Percentiles rank a stretch among this genome's conserved stretches.
These are phyloP conservation scores for Atta texana DNA, from an alignment of 1,140 invertebrate species.

Conservation along the genomic window DNA sequence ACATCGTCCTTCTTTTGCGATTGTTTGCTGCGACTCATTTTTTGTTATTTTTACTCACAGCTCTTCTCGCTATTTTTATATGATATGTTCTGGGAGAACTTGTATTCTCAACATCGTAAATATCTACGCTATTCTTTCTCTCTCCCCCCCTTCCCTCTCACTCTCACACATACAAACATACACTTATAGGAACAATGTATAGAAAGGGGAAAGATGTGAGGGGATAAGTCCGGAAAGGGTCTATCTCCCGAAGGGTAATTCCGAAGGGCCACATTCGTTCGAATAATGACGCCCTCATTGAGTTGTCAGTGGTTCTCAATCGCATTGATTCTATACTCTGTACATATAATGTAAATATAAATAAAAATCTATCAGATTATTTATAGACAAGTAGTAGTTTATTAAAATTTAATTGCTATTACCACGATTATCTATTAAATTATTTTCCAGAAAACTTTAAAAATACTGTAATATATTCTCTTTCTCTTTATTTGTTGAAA, in stretches of 20 bases:
- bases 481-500: background rate
- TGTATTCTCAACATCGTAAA: slow-evolving; percentile 8
- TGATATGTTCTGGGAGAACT: slow-evolving; percentile 1
- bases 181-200: slow-evolving; percentile 36
- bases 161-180: background rate
- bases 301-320: slow-evolving; percentile 57
- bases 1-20: background rate
- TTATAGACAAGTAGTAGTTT: background rate
- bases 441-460: background rate
- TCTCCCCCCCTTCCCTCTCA: background rate
- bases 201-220: slow-evolving; percentile 30
- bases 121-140: slow-evolving; percentile 5
- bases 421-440: background rate
- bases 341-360: too few relatives aligned
- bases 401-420: background rate
- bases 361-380: background rate
- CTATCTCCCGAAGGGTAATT: slow-evolving; percentile 52
- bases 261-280: slow-evolving; percentile 18
- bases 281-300: slow-evolving; percentile 62
- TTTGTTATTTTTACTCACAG: slow-evolving; percentile 12
- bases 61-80: slow-evolving; percentile 21
- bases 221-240: slow-evolving; percentile 62
- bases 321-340: background rate
- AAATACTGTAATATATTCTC: background rate
- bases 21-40: background rate